Conservation (phyloP, 2,797 vertebrate genomes). For the Jordanella pulchra region DNA sequence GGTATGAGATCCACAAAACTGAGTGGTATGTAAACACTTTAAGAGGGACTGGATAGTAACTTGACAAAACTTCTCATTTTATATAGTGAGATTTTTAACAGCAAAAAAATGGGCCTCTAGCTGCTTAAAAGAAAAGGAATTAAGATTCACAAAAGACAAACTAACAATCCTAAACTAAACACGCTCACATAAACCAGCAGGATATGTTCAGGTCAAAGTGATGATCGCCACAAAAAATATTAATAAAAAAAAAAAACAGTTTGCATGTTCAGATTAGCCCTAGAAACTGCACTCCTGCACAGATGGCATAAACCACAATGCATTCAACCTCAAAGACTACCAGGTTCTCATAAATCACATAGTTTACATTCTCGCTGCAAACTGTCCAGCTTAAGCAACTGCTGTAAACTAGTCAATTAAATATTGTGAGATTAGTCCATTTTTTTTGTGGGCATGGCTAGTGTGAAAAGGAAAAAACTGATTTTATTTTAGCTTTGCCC, state of each 20-base stretch:
- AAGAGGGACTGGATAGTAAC: no score
- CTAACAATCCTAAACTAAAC: neutral
- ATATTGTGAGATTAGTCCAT: neutral
- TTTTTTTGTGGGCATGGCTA: neutral
- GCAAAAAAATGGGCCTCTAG: no score
- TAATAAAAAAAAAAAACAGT: neutral
- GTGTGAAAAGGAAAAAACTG: no score
- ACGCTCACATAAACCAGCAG: neutral
- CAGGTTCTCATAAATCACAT: neutral
- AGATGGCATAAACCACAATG: neutral
- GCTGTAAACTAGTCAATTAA: neutral
- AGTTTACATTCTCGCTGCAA: neutral
- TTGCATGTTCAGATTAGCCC: neutral
- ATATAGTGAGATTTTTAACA: no score
- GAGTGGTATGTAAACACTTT: no score
- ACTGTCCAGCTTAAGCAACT: neutral
- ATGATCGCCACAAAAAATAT: neutral
- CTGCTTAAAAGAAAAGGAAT: neutral
- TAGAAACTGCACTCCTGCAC: neutral
- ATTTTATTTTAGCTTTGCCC: no score
- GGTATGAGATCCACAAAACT: neutral
- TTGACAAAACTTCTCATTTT: no score
- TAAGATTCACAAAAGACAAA: no score
- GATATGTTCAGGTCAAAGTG: neutral
- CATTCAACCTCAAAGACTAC: neutral